Base-by-base conservation (phyloP, 2,888 invertebrate species). In the Chorisops tibialis region DNA sequence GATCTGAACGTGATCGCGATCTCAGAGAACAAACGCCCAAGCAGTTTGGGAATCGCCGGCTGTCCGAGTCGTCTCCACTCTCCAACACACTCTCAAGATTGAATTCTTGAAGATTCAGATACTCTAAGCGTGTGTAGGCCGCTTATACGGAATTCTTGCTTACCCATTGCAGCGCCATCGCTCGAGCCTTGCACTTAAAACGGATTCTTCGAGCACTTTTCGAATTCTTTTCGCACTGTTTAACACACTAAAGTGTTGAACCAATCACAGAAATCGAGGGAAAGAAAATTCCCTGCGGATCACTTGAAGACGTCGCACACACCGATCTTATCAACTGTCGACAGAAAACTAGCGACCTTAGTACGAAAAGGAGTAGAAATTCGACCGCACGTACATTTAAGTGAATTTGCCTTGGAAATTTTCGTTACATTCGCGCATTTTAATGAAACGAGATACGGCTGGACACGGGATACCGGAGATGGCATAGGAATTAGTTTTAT, bases 401-500 rank as follows among this genome's bases (percentile, higher is more conserved):
- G 22, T 22, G 51, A 63, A 63, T 63, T 59, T 63, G 63, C 59
- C 59, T 63, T 63, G 16, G 50, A 54, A 54, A 63, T 63, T 59
- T 35, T 45, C 24, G 56, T 18, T 56, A 43, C 56, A 43, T 56
- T 56, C 18, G 45, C 35, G 56, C 56, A 56, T 56, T 56, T 56
- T 18, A 56, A 56, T 56, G 56, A 56, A 24, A 45, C 43, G 45
- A 56, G 43, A 56, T 43, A 19, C 35, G 12, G 30, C 7, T n/a
- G 30, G 19, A 1, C n/a, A 16, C 41, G 6, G 11, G 43, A 43
- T 43, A 43, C 16, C 19, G 2, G n/a, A 43, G 43, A 9, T 19
- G 4, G 4, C 16, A 16, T 16, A 9, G 43, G 9, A 1, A 41
- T n/a, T n/a, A n/a, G 41, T 18, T 5, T 14, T 21, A 12, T n/a